Percentiles rank a stretch among this genome's conserved stretches.
Conservation (phyloP, 2,113 vertebrate species). For the Peromyscus californicus region DNA sequence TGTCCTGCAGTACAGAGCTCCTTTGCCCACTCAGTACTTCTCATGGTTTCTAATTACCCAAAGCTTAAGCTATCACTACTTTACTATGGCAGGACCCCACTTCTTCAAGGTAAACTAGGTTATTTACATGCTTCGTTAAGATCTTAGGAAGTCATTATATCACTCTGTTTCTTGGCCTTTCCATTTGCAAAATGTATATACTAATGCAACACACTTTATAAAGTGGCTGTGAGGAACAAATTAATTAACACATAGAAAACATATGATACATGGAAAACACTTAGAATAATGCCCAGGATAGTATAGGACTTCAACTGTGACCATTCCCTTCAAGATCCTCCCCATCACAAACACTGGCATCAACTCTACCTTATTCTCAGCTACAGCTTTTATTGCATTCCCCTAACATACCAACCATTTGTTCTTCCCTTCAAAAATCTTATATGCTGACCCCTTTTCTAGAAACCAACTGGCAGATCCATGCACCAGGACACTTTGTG, state of each 20-base stretch:
- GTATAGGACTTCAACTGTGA: not conserved
- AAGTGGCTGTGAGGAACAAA: not conserved
- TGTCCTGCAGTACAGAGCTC: not conserved
- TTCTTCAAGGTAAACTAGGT: not conserved
- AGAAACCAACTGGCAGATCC: not conserved
- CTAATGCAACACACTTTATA: not conserved
- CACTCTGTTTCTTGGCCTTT: conserved; percentile 33
- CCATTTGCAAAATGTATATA: not conserved
- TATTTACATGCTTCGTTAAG: not conserved
- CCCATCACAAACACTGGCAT: not conserved
- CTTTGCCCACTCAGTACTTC: not conserved
- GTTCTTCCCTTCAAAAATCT: not conserved
- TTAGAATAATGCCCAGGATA: not conserved
- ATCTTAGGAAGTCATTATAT: not conserved
- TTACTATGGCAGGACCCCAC: no score
- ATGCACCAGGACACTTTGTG: not conserved
- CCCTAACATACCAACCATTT: not conserved
- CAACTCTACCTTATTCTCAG: not conserved
- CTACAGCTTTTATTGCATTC: not conserved
- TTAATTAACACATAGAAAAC: not conserved
- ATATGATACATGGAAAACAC: not conserved
- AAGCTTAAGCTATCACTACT: not conserved
- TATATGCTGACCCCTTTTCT: not conserved
- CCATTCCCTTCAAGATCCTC: not conserved
- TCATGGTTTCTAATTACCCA: not conserved